Evolutionary conservation across 53 echinoderm and acorn worm species (phyloP).

Genomic region (Pentamera pediparva): DNA sequence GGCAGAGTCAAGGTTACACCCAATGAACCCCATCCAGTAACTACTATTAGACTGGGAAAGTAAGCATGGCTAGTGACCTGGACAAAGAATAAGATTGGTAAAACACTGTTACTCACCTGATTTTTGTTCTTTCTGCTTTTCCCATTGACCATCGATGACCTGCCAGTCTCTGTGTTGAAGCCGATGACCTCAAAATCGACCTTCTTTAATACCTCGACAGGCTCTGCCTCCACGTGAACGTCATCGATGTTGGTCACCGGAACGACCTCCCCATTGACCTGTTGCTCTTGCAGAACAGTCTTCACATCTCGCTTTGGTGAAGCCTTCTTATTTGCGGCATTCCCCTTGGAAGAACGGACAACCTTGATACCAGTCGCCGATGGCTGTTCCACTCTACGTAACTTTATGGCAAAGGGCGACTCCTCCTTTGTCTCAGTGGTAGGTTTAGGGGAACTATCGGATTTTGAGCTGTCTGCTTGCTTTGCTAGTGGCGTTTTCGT

Average conservation of each 20-base stretch:
- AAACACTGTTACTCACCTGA: conserved; percentile 8
- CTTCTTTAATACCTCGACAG: conserved; percentile 15
- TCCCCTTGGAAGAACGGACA: conserved; percentile 2
- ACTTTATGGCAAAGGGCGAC: neutral
- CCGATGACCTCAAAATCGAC: conserved; percentile 70
- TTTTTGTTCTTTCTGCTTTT: neutral
- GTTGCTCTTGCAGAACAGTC: conserved; percentile 4
- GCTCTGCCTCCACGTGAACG: conserved; percentile 3
- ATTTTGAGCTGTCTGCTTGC: no score
- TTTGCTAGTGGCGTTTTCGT: no score
- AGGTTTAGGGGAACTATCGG: no score
- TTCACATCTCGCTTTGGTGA: neutral
- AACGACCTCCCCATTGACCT: conserved; percentile 23
- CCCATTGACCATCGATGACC: conserved; percentile 55
- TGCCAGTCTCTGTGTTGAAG: conserved; percentile 63
- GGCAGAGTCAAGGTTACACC: no score
- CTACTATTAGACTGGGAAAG: no score
- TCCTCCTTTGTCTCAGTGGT: neutral
- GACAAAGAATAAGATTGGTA: no score
- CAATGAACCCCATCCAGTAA: no score
- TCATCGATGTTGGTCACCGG: conserved; percentile 69
- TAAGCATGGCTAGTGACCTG: no score
- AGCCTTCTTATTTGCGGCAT: neutral
- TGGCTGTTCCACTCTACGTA: conserved; percentile 21
- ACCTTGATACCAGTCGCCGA: neutral